Percentiles rank a stretch among this genome's conserved stretches.
Evolutionary conservation across 2,797 vertebrate genomes (phyloP).

Genomic region (Phrynocephalus guinanensis): DNA sequence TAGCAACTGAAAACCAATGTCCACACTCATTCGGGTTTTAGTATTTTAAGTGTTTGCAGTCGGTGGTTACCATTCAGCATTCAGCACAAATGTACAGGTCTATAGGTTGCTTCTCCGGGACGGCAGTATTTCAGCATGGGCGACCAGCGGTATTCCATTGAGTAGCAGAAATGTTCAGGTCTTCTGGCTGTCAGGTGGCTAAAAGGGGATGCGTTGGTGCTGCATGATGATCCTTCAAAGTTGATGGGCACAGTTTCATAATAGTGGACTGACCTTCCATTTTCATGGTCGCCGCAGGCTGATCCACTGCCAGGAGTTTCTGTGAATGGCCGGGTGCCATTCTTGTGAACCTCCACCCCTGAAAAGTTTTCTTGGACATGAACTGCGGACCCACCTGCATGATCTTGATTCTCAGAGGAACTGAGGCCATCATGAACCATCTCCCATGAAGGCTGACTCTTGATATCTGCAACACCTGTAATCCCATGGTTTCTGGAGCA

Average conservation of each 20-base stretch:
- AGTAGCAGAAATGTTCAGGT: not conserved
- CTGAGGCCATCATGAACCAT: not conserved
- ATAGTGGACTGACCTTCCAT: not conserved
- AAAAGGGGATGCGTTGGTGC: rapidly evolving
- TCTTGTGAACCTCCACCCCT: not conserved
- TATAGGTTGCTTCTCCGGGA: not conserved
- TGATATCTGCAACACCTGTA: too few relatives aligned
- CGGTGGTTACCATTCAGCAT: too few relatives aligned
- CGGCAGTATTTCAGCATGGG: slow-evolving; percentile 36
- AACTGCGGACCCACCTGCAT: not conserved
- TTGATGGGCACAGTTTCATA: rapidly evolving
- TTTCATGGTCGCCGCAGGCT: too few relatives aligned
- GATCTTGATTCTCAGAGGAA: not conserved
- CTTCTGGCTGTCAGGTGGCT: rapidly evolving
- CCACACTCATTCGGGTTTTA: not conserved
- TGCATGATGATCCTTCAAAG: rapidly evolving
- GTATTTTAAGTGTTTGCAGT: too few relatives aligned
- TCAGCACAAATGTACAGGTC: not conserved
- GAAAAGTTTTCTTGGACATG: not conserved
- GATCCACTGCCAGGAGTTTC: not conserved
- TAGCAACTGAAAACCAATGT: too few relatives aligned
- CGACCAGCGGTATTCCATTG: not conserved
- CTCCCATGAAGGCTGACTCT: not conserved
- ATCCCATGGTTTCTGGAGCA: not conserved
- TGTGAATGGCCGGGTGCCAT: not conserved